Percentiles rank a stretch among this genome's conserved stretches.
phyloP scores from a whole-genome alignment of 2,888 invertebrate genomes.

The Torymus texanus region DNA sequence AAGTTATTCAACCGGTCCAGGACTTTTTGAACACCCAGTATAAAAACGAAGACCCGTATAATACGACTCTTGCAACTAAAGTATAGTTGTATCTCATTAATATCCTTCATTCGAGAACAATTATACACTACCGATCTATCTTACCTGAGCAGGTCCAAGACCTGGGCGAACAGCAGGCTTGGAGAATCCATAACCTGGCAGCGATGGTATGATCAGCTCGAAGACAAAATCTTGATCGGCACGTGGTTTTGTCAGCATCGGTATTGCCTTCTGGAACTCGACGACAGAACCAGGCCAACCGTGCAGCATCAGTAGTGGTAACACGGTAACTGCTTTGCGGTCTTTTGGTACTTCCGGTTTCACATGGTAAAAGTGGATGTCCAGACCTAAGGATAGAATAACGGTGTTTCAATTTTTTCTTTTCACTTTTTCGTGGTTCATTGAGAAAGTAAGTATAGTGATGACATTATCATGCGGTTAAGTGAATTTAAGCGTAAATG shows the following conservation, averaged over 20 bases:
- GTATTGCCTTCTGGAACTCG: conserved; percentile 87
- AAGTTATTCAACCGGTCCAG: too few species aligned
- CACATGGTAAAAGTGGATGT: conserved; percentile 86
- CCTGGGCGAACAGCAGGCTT: conserved; percentile 77
- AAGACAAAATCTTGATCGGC: conserved; percentile 79
- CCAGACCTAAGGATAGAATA: conserved; percentile 75
- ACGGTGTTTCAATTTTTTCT: too few species aligned
- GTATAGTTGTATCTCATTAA: neutral
- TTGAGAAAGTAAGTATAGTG: too few species aligned
- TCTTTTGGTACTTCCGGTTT: conserved; percentile 76
- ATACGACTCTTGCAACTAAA: too few species aligned
- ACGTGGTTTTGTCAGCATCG: conserved; percentile 78
- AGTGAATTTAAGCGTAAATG: too few species aligned
- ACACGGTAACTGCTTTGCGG: conserved; percentile 75
- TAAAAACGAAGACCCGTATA: too few species aligned
- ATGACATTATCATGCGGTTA: too few species aligned
- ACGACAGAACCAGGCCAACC: conserved; percentile 92
- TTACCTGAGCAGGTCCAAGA: conserved; percentile 67
- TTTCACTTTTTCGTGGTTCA: too few species aligned
- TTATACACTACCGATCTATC: conserved; percentile 33
- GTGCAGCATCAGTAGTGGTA: conserved; percentile 85
- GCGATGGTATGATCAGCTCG: conserved; percentile 82
- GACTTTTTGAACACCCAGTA: too few species aligned
- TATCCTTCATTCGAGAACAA: neutral
- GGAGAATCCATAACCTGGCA: conserved; percentile 84